These are phyloP conservation scores for Falco peregrinus DNA, from an alignment of 2,797 vertebrate species.

Conservation along the genomic window DNA sequence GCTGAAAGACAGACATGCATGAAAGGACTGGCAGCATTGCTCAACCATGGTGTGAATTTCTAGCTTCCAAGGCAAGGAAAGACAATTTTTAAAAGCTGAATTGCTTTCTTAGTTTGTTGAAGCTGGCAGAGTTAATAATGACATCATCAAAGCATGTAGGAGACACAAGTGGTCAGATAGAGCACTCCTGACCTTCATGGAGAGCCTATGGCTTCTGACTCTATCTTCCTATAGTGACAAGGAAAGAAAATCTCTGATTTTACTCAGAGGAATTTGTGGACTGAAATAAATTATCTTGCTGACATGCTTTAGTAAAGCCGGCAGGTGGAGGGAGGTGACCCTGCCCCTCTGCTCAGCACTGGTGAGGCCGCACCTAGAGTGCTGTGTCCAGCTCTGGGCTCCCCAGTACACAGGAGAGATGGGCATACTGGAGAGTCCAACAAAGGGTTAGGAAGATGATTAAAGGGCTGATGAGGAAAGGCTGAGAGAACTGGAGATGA, in stretches of 20 bases:
- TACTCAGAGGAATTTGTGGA: not conserved
- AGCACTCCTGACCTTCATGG: not conserved
- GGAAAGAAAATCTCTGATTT: not conserved
- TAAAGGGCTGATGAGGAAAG: not conserved
- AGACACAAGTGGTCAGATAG: not conserved
- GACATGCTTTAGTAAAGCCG: not conserved
- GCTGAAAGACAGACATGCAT: not conserved
- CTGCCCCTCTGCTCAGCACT: not conserved
- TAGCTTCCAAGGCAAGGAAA: not conserved
- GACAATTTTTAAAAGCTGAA: not conserved
- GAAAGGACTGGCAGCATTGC: not conserved
- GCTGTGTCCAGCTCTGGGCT: not conserved
- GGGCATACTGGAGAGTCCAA: not conserved
- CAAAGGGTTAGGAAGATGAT: not conserved
- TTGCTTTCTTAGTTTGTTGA: not conserved
- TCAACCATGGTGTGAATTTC: not conserved
- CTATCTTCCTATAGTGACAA: not conserved
- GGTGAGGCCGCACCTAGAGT: not conserved
- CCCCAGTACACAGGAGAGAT: not conserved
- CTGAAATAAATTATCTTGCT: not conserved
- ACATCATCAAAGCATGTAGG: not conserved
- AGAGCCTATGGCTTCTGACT: not conserved
- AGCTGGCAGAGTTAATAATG: not conserved
- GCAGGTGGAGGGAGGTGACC: not conserved
- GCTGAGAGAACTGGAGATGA: not conserved